Evolutionary conservation across 2,113 vertebrate genomes (phyloP).

Genomic region (Balaenoptera acutorostrata): DNA sequence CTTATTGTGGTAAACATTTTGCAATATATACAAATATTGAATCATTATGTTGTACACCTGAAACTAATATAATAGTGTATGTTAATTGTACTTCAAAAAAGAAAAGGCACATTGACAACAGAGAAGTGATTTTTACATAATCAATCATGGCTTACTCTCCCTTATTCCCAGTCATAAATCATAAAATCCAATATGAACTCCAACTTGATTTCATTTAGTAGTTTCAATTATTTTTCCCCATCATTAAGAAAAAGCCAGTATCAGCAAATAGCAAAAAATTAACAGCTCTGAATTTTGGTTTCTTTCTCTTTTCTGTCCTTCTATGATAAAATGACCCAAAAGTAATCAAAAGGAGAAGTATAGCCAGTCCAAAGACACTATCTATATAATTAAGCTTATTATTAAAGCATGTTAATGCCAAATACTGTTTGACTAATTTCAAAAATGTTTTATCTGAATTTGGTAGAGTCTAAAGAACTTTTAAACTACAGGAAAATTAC

Average conservation of each 20-base stretch:
- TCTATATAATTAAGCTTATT: not conserved
- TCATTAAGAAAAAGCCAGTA: not conserved
- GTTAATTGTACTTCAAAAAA: not conserved
- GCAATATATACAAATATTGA: not conserved
- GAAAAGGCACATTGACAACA: not conserved
- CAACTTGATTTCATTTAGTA: not conserved
- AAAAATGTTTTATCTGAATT: not conserved
- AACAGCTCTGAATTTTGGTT: not conserved
- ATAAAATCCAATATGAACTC: constrained; percentile 3
- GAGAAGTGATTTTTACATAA: not conserved
- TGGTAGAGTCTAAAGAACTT: not conserved
- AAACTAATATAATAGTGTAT: not conserved
- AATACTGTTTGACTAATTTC: not conserved
- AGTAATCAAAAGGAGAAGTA: not conserved
- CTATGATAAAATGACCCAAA: not conserved
- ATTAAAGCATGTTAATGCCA: not conserved
- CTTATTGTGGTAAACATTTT: not conserved
- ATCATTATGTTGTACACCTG: not conserved
- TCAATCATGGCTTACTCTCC: not conserved
- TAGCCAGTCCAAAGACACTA: not conserved
- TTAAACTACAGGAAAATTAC: not conserved
- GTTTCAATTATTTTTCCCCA: not conserved
- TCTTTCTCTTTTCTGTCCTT: not conserved
- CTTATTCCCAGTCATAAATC: constrained; percentile 16
- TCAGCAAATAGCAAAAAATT: not conserved